phyloP scores from a whole-genome alignment of 2,888 invertebrate genomes.

The Ernsta delagoae region DNA sequence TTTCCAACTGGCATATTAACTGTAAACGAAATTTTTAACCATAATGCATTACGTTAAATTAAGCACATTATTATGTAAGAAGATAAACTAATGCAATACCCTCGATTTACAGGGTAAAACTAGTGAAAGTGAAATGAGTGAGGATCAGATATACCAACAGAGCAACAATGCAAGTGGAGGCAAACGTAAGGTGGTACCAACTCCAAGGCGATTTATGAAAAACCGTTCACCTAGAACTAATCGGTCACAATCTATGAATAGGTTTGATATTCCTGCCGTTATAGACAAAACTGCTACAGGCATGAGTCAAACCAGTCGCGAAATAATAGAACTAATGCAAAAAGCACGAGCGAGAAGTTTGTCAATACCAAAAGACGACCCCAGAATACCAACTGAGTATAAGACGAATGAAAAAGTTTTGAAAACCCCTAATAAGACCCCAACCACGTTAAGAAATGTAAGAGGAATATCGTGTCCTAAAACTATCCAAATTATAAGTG shows the following conservation, averaged over 20 bases:
- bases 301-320: conserved; percentile 77
- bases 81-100: conserved; percentile 47
- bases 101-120: conserved; percentile 79
- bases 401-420: conserved; percentile 72
- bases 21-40: conserved; percentile 42
- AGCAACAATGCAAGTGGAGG: conserved; percentile 53
- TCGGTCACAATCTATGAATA: conserved; percentile 84
- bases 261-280: conserved; percentile 65
- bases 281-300: conserved; percentile 69
- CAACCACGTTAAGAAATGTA: conserved; percentile 62
- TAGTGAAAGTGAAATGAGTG: conserved; percentile 86
- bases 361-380: conserved; percentile 81
- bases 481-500: conserved; percentile 80
- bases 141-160: conserved; percentile 70
- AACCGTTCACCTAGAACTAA: conserved; percentile 77
- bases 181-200: conserved; percentile 72
- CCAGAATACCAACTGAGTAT: conserved; percentile 66
- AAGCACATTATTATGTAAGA: conserved; percentile 46
- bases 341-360: conserved; percentile 78
- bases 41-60: conserved; percentile 40
- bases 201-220: conserved; percentile 73
- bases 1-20: conserved; percentile 63
- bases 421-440: conserved; percentile 82
- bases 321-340: conserved; percentile 79
- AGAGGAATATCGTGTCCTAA: conserved; percentile 81